phyloP scores from a whole-genome alignment of 2,113 vertebrate species.

The Tupaia tana region DNA sequence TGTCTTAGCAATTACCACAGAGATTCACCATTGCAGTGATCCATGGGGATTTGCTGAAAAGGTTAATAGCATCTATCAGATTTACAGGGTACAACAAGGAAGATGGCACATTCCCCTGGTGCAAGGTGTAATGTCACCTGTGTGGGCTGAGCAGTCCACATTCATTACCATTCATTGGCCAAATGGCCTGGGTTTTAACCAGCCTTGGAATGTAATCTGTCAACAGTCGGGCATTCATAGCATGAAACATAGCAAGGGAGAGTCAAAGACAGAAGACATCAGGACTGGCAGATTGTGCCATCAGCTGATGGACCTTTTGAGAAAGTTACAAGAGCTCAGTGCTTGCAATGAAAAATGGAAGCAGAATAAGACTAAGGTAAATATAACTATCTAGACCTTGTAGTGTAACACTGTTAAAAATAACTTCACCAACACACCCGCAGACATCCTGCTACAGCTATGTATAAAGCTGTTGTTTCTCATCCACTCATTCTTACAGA shows the following conservation, averaged over 20 bases:
- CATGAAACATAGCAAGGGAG: conserved; percentile 59
- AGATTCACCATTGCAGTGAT: conserved; percentile 71
- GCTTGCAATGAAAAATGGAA: conserved; percentile 1
- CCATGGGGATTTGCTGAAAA: conserved; percentile 84
- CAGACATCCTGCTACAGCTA: background rate
- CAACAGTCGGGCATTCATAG: conserved; percentile 84
- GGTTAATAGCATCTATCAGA: conserved; percentile 85
- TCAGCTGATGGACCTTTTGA: conserved; percentile 21
- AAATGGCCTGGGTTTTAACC: conserved; percentile 85
- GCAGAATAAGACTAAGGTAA: conserved; percentile 23
- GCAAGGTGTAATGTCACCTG: conserved; percentile 81
- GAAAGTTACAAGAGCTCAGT: conserved; percentile 1
- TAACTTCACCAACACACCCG: conserved; percentile 53
- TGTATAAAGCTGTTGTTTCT: conserved; percentile 76
- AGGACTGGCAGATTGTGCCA: background rate
- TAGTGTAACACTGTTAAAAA: conserved; percentile 20
- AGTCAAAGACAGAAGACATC: background rate
- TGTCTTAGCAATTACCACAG: conserved; percentile 80
- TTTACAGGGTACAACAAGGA: conserved; percentile 84
- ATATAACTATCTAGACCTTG: conserved; percentile 59
- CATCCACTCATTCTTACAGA: conserved; percentile 59
- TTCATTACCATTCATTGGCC: conserved; percentile 85
- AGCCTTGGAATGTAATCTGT: conserved; percentile 81
- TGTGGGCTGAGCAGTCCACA: conserved; percentile 84
- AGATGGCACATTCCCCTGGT: conserved; percentile 77